Conservation (phyloP, 2,113 vertebrate species). For the Chlamydotis undulata region DNA sequence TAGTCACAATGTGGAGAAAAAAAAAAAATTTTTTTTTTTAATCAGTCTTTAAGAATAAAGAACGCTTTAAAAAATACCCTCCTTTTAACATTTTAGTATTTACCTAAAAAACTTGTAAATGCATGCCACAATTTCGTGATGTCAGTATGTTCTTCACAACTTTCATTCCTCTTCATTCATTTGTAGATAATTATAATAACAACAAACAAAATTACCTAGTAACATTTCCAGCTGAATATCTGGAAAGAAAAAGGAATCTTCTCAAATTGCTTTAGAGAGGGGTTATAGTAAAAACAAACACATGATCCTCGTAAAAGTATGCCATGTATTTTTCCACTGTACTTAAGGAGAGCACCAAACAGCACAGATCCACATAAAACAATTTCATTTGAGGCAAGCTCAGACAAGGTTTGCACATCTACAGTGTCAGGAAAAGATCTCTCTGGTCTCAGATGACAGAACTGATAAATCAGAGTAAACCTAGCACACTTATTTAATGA, state of each 20-base stretch:
- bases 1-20: neutral
- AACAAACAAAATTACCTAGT: neutral
- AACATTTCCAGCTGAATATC: neutral
- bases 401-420: neutral
- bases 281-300: neutral
- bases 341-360: neutral
- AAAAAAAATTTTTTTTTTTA: neutral
- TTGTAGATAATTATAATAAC: neutral
- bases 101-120: neutral
- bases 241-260: neutral
- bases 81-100: neutral
- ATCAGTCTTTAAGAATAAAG: neutral
- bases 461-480: neutral
- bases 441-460: neutral
- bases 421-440: neutral
- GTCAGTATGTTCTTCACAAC: neutral
- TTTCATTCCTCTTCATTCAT: neutral
- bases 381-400: neutral
- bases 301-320: neutral
- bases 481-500: neutral
- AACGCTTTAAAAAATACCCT: neutral
- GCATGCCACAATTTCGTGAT: neutral
- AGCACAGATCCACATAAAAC: neutral
- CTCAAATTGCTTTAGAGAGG: neutral
- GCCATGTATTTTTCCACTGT: neutral